phyloP scores from a whole-genome alignment of 2,888 invertebrate species.

The Lamellibrachia satsuma region DNA sequence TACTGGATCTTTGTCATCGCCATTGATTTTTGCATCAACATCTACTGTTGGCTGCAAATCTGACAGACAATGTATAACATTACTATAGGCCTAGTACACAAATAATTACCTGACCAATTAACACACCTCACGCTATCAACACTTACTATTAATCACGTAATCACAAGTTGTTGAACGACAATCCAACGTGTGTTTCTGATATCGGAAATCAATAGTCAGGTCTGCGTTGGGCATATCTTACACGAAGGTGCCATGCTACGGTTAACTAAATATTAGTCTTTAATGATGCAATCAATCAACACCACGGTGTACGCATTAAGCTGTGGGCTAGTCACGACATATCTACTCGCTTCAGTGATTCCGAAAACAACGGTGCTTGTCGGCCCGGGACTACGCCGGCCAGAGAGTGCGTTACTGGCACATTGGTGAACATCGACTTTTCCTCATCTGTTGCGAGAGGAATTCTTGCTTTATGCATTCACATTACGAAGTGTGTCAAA shows the following conservation, averaged over 20 bases:
- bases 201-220: background rate
- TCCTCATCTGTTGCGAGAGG: background rate
- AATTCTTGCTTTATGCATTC: background rate
- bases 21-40: background rate
- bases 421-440: background rate
- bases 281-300: background rate
- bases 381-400: too few species aligned
- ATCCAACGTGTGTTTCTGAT: background rate
- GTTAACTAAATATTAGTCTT: background rate
- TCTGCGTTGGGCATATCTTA: background rate
- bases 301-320: background rate
- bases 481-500: background rate
- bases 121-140: background rate
- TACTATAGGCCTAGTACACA: background rate
- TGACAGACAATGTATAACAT: background rate
- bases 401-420: background rate
- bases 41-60: background rate
- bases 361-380: background rate
- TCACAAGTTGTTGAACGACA: background rate
- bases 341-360: background rate
- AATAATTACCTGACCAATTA: background rate
- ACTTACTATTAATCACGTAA: background rate
- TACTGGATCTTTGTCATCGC: background rate
- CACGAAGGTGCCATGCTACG: background rate
- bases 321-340: background rate